Conservation (phyloP, 35 echinoderm and acorn worm genomes). For the Lytechinus variegatus region DNA sequence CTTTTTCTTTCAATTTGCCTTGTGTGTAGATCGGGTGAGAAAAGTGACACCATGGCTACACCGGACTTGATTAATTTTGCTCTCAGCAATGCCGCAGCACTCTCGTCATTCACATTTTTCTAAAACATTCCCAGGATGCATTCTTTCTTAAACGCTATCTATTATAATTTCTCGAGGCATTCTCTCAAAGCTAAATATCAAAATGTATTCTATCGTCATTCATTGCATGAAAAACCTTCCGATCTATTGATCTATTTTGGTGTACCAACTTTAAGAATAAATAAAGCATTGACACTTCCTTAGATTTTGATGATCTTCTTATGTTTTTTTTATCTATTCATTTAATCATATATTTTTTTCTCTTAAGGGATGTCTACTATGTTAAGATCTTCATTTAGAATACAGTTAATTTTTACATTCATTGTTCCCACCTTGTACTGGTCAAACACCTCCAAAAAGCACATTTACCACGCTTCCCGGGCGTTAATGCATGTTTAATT, state of each 20-base stretch:
- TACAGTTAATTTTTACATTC: no score
- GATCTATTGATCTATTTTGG: no score
- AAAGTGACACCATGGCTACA: background rate
- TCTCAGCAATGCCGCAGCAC: background rate
- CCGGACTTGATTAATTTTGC: constrained; percentile 1
- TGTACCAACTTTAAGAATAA: no score
- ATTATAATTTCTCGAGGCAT: background rate
- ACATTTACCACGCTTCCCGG: background rate
- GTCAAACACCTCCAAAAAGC: background rate
- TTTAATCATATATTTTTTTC: no score
- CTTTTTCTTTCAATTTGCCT: background rate
- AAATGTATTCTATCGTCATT: background rate
- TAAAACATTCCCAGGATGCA: background rate
- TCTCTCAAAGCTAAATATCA: no score
- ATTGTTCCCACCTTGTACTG: background rate
- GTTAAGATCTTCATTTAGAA: no score
- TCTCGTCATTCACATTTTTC: background rate
- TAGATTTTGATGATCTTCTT: no score
- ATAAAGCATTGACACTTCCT: no score
- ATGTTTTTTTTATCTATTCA: no score
- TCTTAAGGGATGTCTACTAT: no score
- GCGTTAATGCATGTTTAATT: background rate
- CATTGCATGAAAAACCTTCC: background rate
- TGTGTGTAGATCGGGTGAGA: background rate
- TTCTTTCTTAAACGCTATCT: background rate